Base-by-base conservation (phyloP, 2,888 invertebrate genomes). In the Podotricha telesiphe region DNA sequence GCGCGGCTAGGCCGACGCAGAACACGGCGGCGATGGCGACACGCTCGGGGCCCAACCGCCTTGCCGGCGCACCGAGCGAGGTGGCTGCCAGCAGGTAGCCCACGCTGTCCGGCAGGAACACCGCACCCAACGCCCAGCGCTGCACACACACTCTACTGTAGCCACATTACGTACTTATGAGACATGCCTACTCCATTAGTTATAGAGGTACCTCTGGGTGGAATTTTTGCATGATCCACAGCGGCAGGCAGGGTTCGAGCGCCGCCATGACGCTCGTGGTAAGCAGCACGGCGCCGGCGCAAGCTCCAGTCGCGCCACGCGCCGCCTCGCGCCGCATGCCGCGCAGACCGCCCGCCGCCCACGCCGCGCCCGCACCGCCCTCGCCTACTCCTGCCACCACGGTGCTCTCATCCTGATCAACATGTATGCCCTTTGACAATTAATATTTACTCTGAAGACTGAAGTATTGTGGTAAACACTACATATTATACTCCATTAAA, bases 241-340 rank as follows among this genome's bases (percentile, higher is more conserved):
- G 82, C 70, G 91, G 91, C 79, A 91, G 82, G 72, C 86, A 85
- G 13, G 91, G 90, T 83, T 91, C 91, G n/a, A 91, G 82, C 71
- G 91, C 86, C 2, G 91, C 91, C 89, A 91, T 86, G 22, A 88
- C 90, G 78, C 84, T 73, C n/a, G 91, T 89, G 72, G 89, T 87
- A 71, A 87, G 81, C 74, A 89, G 80, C 76, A 91, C 86, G 68
- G 88, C 85, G 72, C 89, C 90, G 7, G 88, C 90, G 77, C 87
- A 86, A 53, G 86, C 85, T 20, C 77, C 80, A 11, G 81, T 78
- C 28, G 82, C 79, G 17, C 81, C 78, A 42, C 81, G 79, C 70
- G 42, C 42, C 42, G 58, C 58, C 42, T 58, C 80, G 76, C 67
- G 78, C 77, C 73, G 42, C 42, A 58, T 42, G 1, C 51, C 51